Percentiles rank a stretch among this genome's conserved stretches.
These are phyloP conservation scores for Chouioia cunea DNA, from an alignment of 2,888 invertebrate species.

Conservation along the genomic window DNA sequence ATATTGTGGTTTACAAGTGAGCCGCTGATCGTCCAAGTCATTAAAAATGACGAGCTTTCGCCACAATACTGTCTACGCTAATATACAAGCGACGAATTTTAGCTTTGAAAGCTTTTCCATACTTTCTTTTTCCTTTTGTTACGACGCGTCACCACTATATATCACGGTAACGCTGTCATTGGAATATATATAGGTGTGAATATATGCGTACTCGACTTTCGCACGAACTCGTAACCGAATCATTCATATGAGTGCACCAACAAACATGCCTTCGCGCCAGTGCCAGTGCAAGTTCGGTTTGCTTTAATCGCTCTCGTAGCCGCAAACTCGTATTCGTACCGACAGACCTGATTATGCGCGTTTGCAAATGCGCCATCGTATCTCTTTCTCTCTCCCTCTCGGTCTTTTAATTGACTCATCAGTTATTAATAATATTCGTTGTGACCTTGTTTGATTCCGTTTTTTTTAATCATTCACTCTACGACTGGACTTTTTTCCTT, in stretches of 20 bases:
- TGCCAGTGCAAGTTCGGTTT: conserved; percentile 13
- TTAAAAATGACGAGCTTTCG: conserved; percentile 58
- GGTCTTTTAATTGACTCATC: too few relatives aligned
- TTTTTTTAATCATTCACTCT: too few relatives aligned
- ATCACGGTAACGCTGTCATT: too few relatives aligned
- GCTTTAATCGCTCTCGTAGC: conserved; percentile 29
- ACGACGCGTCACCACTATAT: background rate
- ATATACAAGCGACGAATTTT: background rate
- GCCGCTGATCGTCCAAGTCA: conserved; percentile 49
- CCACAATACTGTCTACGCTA: too few relatives aligned
- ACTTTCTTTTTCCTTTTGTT: conserved; percentile 14
- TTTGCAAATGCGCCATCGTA: conserved; percentile 32
- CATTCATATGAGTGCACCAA: conserved; percentile 31
- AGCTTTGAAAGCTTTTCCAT: background rate
- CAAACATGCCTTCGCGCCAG: conserved; percentile 7
- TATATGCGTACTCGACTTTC: conserved; percentile 14
- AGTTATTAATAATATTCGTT: too few relatives aligned
- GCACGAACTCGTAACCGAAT: conserved; percentile 9
- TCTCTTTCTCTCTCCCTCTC: background rate
- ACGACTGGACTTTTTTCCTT: too few relatives aligned
- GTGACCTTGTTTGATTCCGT: too few relatives aligned
- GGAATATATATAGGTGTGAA: background rate
- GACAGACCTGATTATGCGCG: conserved; percentile 2
- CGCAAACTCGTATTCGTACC: conserved; percentile 19
- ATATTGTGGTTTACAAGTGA: conserved; percentile 30